Conservation (phyloP, 64 coral and sea anemone genomes). For the Porites lutea region DNA sequence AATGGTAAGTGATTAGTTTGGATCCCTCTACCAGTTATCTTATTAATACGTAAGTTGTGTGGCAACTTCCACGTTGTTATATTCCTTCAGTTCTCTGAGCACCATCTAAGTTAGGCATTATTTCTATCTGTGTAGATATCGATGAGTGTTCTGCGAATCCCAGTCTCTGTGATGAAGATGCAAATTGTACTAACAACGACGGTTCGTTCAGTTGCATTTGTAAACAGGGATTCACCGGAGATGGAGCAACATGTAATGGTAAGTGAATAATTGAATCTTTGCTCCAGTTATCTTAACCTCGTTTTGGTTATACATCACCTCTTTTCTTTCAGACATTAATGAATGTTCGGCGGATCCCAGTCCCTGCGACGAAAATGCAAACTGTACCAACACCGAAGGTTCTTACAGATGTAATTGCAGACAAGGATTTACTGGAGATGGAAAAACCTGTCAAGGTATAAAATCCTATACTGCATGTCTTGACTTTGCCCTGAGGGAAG, state of each 20-base stretch:
- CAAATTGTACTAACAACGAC: slow-evolving; percentile 43
- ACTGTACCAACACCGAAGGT: slow-evolving; percentile 8
- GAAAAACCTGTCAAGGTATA: slow-evolving; percentile 44
- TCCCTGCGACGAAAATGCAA: slow-evolving; percentile 3
- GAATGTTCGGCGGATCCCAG: slow-evolving; percentile 10
- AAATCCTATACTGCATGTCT: too few relatives aligned
- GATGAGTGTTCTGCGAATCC: slow-evolving; percentile 24
- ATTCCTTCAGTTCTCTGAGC: too few relatives aligned
- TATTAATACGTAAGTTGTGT: too few relatives aligned
- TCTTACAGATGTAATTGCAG: slow-evolving; percentile 46
- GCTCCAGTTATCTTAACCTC: too few relatives aligned
- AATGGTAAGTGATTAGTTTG: not conserved
- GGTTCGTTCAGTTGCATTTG: slow-evolving; percentile 58
- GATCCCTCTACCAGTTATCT: too few relatives aligned
- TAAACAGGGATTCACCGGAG: slow-evolving; percentile 37
- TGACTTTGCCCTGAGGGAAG: too few relatives aligned
- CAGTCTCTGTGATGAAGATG: slow-evolving; percentile 25
- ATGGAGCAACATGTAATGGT: slow-evolving; percentile 48
- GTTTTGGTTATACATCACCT: too few relatives aligned
- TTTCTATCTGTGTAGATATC: not conserved
- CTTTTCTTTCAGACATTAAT: slow-evolving; percentile 25
- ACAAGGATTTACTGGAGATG: slow-evolving; percentile 50
- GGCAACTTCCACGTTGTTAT: too few relatives aligned
- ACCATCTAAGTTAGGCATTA: not conserved
- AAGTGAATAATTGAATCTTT: not conserved